Conservation (phyloP, 2,888 invertebrate species). For the Adineta ricciae region DNA sequence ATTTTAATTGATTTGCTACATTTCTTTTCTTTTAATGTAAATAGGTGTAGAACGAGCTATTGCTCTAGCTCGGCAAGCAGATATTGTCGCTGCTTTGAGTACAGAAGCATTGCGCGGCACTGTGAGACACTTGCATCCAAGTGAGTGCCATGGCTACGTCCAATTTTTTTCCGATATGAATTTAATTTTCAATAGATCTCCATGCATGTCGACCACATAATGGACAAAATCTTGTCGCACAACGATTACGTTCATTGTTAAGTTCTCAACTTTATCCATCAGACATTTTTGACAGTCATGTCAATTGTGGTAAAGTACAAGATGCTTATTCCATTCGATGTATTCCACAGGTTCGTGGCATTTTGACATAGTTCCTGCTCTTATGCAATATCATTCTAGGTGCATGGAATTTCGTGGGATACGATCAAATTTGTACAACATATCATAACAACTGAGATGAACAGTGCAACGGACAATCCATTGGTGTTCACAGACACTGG, state of each 20-base stretch:
- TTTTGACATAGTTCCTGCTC: slow-evolving; percentile 28
- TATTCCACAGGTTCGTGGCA: slow-evolving; percentile 54
- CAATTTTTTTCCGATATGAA: too few species aligned
- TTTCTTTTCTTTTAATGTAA: slow-evolving; percentile 23
- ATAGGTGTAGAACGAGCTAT: slow-evolving; percentile 57
- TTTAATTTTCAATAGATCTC: slow-evolving; percentile 51
- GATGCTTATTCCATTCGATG: slow-evolving; percentile 62
- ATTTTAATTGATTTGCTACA: not conserved
- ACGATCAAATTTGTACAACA: slow-evolving; percentile 58
- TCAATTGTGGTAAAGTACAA: slow-evolving; percentile 59
- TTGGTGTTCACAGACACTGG: slow-evolving; percentile 51
- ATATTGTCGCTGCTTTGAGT: slow-evolving; percentile 59
- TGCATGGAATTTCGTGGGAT: slow-evolving; percentile 61
- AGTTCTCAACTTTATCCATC: slow-evolving; percentile 59
- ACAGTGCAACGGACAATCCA: slow-evolving; percentile 62
- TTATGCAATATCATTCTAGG: slow-evolving; percentile 38
- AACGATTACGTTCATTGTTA: slow-evolving; percentile 56
- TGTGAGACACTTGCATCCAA: slow-evolving; percentile 57
- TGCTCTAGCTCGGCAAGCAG: slow-evolving; percentile 58
- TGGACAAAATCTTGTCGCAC: slow-evolving; percentile 58
- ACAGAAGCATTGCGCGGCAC: slow-evolving; percentile 61
- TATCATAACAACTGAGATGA: slow-evolving; percentile 59
- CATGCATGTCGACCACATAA: slow-evolving; percentile 58
- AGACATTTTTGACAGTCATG: slow-evolving; percentile 59
- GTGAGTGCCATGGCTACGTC: not conserved